phyloP scores from a whole-genome alignment of 2,113 vertebrate genomes.

The Hemicordylus capensis region DNA sequence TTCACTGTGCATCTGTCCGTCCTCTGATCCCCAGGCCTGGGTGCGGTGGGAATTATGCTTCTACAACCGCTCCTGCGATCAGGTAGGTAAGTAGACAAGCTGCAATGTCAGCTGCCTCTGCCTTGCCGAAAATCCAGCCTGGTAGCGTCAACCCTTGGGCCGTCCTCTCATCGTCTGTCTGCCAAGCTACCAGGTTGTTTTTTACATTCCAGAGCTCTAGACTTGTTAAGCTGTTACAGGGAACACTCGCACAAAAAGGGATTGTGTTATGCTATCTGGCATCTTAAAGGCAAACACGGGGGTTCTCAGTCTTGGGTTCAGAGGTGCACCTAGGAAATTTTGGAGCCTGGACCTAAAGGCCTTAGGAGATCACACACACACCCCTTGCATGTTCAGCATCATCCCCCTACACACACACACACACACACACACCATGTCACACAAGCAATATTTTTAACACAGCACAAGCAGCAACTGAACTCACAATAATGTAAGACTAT shows the following conservation, averaged over 20 bases:
- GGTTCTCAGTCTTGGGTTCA: no score
- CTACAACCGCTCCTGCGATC: neutral
- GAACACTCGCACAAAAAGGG: neutral
- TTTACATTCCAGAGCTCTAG: neutral
- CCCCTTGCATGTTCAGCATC: no score
- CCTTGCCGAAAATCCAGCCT: neutral
- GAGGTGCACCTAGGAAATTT: no score
- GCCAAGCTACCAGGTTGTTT: neutral
- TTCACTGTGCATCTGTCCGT: neutral
- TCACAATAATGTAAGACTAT: no score
- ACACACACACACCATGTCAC: no score
- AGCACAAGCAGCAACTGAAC: no score
- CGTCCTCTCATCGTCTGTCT: neutral
- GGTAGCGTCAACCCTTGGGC: neutral
- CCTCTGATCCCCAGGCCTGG: neutral
- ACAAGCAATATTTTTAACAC: no score
- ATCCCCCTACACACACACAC: no score
- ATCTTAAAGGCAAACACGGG: no score
- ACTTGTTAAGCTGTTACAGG: neutral
- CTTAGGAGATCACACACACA: no score
- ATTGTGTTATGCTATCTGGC: no score
- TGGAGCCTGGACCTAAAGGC: no score
- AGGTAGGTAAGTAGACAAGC: neutral
- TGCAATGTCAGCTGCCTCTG: neutral
- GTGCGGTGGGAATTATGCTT: neutral